phyloP scores from a whole-genome alignment of 1,140 invertebrate species.

The Euura lappo region DNA sequence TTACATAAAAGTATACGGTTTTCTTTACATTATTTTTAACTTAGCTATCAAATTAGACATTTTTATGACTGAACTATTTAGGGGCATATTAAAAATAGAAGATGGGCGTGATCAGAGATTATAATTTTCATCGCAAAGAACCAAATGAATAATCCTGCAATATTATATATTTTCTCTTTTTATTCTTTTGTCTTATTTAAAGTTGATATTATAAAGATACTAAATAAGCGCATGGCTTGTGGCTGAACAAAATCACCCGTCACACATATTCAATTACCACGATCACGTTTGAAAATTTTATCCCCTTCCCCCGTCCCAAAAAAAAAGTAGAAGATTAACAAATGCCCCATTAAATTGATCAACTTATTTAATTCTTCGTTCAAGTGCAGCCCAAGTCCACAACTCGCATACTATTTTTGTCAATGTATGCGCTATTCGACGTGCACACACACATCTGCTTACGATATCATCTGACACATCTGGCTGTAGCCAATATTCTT shows the following conservation, averaged over 20 bases:
- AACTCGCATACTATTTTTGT: constrained; percentile 4
- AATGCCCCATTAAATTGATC: neutral
- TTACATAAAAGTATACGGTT: neutral
- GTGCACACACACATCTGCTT: neutral
- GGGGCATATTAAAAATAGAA: neutral
- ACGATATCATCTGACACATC: too few relatives aligned
- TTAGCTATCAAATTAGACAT: neutral
- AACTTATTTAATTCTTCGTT: neutral
- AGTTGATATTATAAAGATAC: constrained; percentile 1
- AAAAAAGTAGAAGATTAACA: neutral
- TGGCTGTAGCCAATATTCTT: too few relatives aligned
- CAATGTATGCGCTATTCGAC: neutral
- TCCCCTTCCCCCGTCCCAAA: neutral
- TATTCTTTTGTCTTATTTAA: neutral
- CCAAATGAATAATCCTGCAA: neutral
- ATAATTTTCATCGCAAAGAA: neutral
- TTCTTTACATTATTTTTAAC: neutral
- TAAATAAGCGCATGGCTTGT: constrained; percentile 1
- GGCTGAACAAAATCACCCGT: neutral
- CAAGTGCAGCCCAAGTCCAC: neutral
- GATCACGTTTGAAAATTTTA: neutral
- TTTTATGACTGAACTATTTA: neutral
- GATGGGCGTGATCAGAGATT: neutral
- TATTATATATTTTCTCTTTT: neutral
- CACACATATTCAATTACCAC: neutral